Base-by-base conservation (phyloP, 2,888 invertebrate genomes). In the Mycogona germanica region DNA sequence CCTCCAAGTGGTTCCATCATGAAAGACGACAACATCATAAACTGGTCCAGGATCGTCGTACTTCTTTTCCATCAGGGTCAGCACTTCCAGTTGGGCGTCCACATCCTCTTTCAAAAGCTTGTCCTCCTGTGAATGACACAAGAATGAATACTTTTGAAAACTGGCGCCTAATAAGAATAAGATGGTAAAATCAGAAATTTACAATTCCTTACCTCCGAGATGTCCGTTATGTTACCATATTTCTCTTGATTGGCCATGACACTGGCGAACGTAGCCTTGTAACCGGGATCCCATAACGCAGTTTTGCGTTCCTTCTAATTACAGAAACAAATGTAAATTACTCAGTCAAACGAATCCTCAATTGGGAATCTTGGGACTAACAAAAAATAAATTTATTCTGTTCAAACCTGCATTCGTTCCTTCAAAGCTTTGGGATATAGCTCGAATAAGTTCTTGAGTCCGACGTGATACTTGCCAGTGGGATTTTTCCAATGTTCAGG, bases 11-110 rank as follows among this genome's bases (percentile, higher is more conserved):
- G 75, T 73, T 12, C 93, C 93, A 72, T 96, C 92, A 65, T 91
- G 78, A 71, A 89, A 97, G 28, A 96, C 78, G 49, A 98, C 77
- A 72, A 93, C 91, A 70, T 98, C 98, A 68, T 85, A 92, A 4
- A 87, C 80, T 2, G 89, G 89, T 19, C 95, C 96, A 7, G 81
- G 70, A 66, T 96, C 93, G 53, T 72, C 74, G 68, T 82, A 91
- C 66, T 91, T 87, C 68, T 95, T 96, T 60, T 97, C 95, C 46
- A 83, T 75, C 57, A 73, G 76, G 62, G 79, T 84, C 55, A 97
- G 73, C 56, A 85, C 76, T 63, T 97, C 96, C 50, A 93, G 74
- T 63, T 82, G 79, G 12, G 84, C 80, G 64, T 95, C 92, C 17
- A 89, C 70, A 66, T 98, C 89, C 66, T 97, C 97, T 66, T 88